Evolutionary conservation across 2,888 invertebrate species (phyloP).

Genomic region (Acanthosoma haemorrhoidale): DNA sequence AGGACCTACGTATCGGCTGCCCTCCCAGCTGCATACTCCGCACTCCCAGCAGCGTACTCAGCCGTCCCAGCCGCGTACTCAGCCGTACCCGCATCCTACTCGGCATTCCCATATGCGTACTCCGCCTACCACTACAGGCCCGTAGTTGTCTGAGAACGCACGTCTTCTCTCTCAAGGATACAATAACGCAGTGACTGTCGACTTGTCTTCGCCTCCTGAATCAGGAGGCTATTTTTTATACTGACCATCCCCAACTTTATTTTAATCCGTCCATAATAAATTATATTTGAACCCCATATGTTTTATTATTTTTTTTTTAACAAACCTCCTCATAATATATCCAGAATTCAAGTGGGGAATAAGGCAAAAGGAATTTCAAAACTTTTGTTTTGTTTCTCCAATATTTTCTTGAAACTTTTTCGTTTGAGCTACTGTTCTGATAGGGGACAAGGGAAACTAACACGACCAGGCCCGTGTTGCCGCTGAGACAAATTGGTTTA

Average conservation of each 20-base stretch:
- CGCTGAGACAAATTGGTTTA: too few relatives aligned
- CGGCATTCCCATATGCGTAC: constrained; percentile 10
- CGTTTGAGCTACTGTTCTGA: too few relatives aligned
- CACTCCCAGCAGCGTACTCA: neutral
- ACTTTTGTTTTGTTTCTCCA: too few relatives aligned
- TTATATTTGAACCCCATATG: neutral
- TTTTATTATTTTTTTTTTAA: neutral
- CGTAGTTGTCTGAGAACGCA: neutral
- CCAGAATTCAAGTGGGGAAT: too few relatives aligned
- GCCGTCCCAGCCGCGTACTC: constrained; percentile 5
- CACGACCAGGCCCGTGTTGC: too few relatives aligned
- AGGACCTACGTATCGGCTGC: neutral
- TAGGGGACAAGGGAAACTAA: too few relatives aligned
- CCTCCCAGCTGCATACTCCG: neutral
- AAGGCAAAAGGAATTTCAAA: too few relatives aligned
- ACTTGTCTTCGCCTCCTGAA: neutral
- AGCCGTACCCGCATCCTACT: neutral
- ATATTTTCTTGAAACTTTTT: too few relatives aligned
- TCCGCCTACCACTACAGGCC: constrained; percentile 6
- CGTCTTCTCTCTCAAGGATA: neutral
- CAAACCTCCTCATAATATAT: neutral
- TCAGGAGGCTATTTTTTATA: neutral
- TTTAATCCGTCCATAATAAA: constrained; percentile 10
- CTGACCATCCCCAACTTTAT: neutral
- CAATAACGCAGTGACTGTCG: neutral